Conservation (phyloP, 2,888 invertebrate genomes). For the Drosophila nigritarsus region DNA sequence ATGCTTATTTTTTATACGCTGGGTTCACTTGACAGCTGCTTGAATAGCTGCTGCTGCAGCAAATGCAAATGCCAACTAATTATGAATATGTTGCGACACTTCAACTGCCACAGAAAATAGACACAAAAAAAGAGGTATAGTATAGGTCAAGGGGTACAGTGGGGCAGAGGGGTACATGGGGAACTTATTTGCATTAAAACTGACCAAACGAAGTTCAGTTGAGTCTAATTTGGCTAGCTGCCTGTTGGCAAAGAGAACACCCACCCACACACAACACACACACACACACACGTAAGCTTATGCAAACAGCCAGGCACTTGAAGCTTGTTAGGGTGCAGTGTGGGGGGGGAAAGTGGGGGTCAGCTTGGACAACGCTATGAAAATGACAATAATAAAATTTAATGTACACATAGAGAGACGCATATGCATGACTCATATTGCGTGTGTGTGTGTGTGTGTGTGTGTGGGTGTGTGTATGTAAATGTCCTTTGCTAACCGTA, state of each 20-base stretch:
- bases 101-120: conserved; percentile 33
- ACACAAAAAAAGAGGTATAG: not conserved
- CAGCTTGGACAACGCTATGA: conserved; percentile 54
- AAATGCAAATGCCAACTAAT: conserved; percentile 69
- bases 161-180: not conserved
- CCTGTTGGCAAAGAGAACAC: conserved; percentile 57
- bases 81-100: conserved; percentile 77
- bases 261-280: conserved; percentile 18
- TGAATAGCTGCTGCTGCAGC: conserved; percentile 26
- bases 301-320: conserved; percentile 67
- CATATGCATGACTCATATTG: conserved; percentile 58
- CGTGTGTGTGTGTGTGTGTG: conserved; percentile 24
- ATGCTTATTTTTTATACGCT: not conserved
- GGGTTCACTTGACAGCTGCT: not conserved
- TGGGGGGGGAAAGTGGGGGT: not conserved
- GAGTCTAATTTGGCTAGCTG: conserved; percentile 73
- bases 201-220: conserved; percentile 77
- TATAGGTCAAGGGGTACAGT: not conserved
- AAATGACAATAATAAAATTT: conserved; percentile 81
- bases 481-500: conserved; percentile 75
- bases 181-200: conserved; percentile 71
- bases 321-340: conserved; percentile 49
- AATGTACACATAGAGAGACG: conserved; percentile 70
- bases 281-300: conserved; percentile 46
- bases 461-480: conserved; percentile 52